phyloP scores from a whole-genome alignment of 2,888 invertebrate species.

The Callinectes sapidus region DNA sequence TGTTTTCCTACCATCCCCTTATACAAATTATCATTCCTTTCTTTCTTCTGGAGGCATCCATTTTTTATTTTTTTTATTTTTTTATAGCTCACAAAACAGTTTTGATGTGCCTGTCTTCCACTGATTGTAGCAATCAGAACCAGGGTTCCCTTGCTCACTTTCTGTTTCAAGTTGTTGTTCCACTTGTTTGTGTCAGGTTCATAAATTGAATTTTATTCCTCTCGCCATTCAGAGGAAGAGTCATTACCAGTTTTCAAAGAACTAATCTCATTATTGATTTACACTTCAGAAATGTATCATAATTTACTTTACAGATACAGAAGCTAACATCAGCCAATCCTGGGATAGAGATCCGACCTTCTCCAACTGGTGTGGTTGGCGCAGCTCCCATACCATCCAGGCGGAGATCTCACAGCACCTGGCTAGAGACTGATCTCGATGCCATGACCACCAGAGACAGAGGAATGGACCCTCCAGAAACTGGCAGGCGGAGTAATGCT shows the following conservation, averaged over 20 bases:
- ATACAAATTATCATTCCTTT: too few species aligned
- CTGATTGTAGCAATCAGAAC: too few species aligned
- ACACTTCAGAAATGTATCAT: background rate
- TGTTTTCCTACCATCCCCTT: too few species aligned
- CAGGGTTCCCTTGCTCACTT: too few species aligned
- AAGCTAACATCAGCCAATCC: slow-evolving; percentile 66
- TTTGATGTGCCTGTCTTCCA: too few species aligned
- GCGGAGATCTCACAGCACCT: slow-evolving; percentile 81
- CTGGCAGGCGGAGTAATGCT: slow-evolving; percentile 53
- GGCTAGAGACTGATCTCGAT: slow-evolving; percentile 94
- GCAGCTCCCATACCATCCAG: slow-evolving; percentile 74
- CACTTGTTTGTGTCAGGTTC: too few species aligned
- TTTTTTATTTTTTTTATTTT: too few species aligned
- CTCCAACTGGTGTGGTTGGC: slow-evolving; percentile 71
- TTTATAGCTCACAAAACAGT: too few species aligned
- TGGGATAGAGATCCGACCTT: slow-evolving; percentile 54
- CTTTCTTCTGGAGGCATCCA: too few species aligned
- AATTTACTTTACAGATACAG: slow-evolving; percentile 63
- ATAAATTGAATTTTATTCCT: background rate
- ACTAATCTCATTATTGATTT: background rate
- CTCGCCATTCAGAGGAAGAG: background rate
- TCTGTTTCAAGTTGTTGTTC: too few species aligned
- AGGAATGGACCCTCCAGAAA: slow-evolving; percentile 78
- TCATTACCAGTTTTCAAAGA: background rate
- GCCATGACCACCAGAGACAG: slow-evolving; percentile 85